Percentiles rank a stretch among this genome's conserved stretches.
Evolutionary conservation across 2,113 vertebrate genomes (phyloP).

Genomic region (Columbina picui): DNA sequence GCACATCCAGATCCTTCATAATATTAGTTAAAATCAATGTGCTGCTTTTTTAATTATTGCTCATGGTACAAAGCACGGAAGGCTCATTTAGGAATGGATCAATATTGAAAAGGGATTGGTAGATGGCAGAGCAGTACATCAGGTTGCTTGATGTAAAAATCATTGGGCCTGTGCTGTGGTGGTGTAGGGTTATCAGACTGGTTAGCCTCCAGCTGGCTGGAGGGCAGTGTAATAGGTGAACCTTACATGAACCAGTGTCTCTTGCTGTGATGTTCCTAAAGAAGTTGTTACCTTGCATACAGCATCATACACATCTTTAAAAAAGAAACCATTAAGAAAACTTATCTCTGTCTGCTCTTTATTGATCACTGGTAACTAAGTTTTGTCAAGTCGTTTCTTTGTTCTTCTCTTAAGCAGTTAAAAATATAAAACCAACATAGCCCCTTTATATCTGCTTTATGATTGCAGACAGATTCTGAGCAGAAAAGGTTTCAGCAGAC

Average conservation of each 20-base stretch:
- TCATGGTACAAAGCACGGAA: constrained; percentile 99
- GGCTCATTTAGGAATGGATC: constrained; percentile 98
- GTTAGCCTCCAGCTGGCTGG: constrained; percentile 98
- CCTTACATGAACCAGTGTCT: constrained; percentile 91
- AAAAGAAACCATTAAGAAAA: constrained; percentile 76
- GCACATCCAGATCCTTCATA: constrained; percentile 99
- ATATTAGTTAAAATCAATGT: constrained; percentile 99
- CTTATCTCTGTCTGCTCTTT: constrained; percentile 78
- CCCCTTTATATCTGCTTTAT: neutral
- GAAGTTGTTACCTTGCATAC: constrained; percentile 77
- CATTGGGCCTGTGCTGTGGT: constrained; percentile 93
- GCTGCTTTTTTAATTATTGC: constrained; percentile 99
- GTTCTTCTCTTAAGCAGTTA: constrained; percentile 71
- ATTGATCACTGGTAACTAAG: constrained; percentile 85
- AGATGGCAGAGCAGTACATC: constrained; percentile 95
- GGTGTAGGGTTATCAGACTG: constrained; percentile 92
- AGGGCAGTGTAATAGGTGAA: constrained; percentile 94
- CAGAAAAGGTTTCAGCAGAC: neutral
- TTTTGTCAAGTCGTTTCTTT: constrained; percentile 79
- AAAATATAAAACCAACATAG: neutral
- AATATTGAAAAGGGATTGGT: constrained; percentile 98
- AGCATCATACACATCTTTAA: constrained; percentile 80
- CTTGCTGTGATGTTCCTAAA: constrained; percentile 81
- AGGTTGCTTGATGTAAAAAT: constrained; percentile 99
- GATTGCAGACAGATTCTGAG: neutral